Percentiles rank a stretch among this genome's conserved stretches.
These are phyloP conservation scores for Colistium nudipinnis DNA, from an alignment of 2,113 vertebrate species.

Conservation along the genomic window DNA sequence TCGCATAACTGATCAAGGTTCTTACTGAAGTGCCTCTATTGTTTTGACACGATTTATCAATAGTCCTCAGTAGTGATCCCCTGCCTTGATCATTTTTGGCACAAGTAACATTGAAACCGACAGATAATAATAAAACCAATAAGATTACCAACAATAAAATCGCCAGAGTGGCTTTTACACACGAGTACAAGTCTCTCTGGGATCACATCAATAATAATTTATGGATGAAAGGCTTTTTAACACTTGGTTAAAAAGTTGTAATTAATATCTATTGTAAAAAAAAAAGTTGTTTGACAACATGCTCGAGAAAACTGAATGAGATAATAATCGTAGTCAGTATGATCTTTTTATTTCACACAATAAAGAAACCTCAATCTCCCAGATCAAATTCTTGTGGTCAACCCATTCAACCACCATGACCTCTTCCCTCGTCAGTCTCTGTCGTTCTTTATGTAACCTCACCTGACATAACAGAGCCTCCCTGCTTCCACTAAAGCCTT, in stretches of 20 bases:
- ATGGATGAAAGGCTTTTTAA: too few species aligned
- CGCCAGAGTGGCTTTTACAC: too few species aligned
- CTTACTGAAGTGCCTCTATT: background rate
- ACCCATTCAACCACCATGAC: too few species aligned
- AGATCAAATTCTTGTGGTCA: background rate
- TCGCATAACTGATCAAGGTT: background rate
- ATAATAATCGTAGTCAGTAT: background rate
- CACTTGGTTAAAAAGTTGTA: too few species aligned
- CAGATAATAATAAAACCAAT: background rate
- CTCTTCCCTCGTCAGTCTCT: background rate
- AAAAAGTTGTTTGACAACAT: too few species aligned
- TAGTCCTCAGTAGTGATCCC: background rate
- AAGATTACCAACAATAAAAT: too few species aligned
- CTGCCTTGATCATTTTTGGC: background rate
- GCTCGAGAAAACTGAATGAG: background rate
- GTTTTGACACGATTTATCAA: background rate
- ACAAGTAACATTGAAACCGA: background rate
- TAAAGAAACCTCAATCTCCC: background rate
- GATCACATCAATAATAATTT: too few species aligned
- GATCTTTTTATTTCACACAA: too few species aligned
- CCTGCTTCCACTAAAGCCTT: too few species aligned
- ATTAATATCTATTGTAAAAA: too few species aligned
- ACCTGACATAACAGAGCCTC: background rate
- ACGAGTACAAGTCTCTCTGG: too few species aligned
- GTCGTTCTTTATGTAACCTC: background rate